phyloP scores from a whole-genome alignment of 2,888 invertebrate genomes.

The Rhorus exstirpatorius region DNA sequence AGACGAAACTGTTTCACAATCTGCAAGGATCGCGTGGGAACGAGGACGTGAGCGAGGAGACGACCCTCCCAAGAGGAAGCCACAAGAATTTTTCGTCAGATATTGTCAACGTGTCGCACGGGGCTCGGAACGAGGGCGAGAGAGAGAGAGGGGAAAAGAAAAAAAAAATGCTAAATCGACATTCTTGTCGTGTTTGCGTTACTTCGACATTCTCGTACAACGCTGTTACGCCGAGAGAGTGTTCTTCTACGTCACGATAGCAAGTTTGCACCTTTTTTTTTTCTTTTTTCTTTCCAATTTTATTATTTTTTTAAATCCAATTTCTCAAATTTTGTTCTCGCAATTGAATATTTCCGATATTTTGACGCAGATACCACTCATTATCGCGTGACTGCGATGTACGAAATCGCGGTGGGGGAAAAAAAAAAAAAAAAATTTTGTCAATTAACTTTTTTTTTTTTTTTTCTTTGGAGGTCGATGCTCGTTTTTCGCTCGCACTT shows the following conservation, averaged over 20 bases:
- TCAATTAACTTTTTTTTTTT: too few species aligned
- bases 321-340: conserved; percentile 17
- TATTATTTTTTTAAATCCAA: not conserved
- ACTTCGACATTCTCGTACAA: conserved; percentile 34
- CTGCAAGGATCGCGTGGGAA: too few species aligned
- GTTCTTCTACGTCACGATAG: conserved; percentile 51
- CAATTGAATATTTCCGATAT: conserved; percentile 22
- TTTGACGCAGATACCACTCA: conserved; percentile 48
- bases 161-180: conserved; percentile 15
- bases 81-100: too few species aligned
- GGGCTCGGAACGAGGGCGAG: too few species aligned
- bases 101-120: too few species aligned
- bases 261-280: conserved; percentile 53
- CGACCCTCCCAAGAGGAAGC: too few species aligned
- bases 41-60: too few species aligned
- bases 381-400: not conserved
- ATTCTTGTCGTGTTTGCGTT: too few species aligned
- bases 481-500: conserved; percentile 67
- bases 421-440: conserved; percentile 27
- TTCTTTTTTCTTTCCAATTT: conserved; percentile 14
- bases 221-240: conserved; percentile 34
- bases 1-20: too few species aligned
- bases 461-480: too few species aligned
- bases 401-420: not conserved
- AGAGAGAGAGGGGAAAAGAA: not conserved